Conservation (phyloP, 2,113 vertebrate genomes). For the Tauraco erythrolophus region DNA sequence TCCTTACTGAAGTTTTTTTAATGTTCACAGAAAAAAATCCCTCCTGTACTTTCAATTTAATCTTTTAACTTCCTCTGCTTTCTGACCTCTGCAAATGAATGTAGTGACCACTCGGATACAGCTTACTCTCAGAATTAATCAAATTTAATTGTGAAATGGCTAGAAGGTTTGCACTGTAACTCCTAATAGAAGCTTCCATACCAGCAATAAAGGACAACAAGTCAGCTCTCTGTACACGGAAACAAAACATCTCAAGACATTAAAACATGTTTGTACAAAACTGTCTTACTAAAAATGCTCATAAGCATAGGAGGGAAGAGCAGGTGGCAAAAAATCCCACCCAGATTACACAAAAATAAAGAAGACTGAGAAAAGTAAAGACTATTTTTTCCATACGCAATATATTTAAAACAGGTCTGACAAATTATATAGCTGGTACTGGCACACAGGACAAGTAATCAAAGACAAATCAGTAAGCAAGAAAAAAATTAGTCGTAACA, state of each 20-base stretch:
- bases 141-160: not conserved
- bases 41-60: not conserved
- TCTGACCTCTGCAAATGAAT: not conserved
- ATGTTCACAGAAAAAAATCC: not conserved
- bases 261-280: not conserved
- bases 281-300: not conserved
- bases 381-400: not conserved
- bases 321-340: not conserved
- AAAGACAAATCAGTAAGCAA: not conserved
- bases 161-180: not conserved
- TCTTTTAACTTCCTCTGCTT: not conserved
- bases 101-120: not conserved
- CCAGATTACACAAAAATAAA: not conserved
- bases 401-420: not conserved
- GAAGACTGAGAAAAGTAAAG: not conserved
- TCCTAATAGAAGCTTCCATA: not conserved
- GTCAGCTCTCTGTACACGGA: not conserved
- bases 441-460: not conserved
- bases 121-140: not conserved
- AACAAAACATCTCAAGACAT: not conserved
- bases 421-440: not conserved
- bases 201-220: not conserved
- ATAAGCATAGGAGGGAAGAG: not conserved
- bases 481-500: not conserved
- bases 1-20: not conserved